Percentiles rank a stretch among this genome's conserved stretches.
These are phyloP conservation scores for Cartodere bifasciata DNA, from an alignment of 2,888 invertebrate species.

Conservation along the genomic window DNA sequence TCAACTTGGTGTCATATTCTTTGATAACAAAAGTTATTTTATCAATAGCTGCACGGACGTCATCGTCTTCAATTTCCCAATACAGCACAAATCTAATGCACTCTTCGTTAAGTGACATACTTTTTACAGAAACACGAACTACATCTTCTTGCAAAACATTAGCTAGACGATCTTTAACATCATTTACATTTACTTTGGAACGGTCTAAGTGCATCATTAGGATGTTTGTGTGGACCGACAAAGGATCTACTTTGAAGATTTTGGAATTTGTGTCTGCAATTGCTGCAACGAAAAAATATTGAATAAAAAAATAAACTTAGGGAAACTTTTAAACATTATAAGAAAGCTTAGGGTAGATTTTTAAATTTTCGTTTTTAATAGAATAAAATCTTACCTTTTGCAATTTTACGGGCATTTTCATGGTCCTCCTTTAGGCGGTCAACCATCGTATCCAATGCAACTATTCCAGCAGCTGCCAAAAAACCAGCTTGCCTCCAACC, in stretches of 20 bases:
- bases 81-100: constrained; percentile 58
- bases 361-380: background rate
- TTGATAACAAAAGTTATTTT: constrained; percentile 58
- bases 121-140: constrained; percentile 44
- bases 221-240: constrained; percentile 60
- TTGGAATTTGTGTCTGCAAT: constrained; percentile 48
- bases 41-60: constrained; percentile 51
- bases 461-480: constrained; percentile 78
- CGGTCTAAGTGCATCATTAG: constrained; percentile 48
- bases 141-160: constrained; percentile 37
- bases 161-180: constrained; percentile 42
- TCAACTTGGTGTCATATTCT: constrained; percentile 35
- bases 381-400: constrained; percentile 41
- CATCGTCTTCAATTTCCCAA: constrained; percentile 54
- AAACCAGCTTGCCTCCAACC: constrained; percentile 90
- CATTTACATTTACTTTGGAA: constrained; percentile 40
- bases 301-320: background rate
- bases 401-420: constrained; percentile 50
- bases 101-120: constrained; percentile 43
- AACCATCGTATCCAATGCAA: constrained; percentile 68
- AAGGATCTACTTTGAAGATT: constrained; percentile 48
- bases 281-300: constrained; percentile 36
- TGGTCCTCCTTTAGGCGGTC: constrained; percentile 66
- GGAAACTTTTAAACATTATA: background rate
- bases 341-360: background rate